A percentile compares a stretch with the other conserved stretches of the same genome.
These are phyloP conservation scores for Circaetus cinerascens DNA, from an alignment of 2,113 vertebrate species.

Conservation along the genomic window DNA sequence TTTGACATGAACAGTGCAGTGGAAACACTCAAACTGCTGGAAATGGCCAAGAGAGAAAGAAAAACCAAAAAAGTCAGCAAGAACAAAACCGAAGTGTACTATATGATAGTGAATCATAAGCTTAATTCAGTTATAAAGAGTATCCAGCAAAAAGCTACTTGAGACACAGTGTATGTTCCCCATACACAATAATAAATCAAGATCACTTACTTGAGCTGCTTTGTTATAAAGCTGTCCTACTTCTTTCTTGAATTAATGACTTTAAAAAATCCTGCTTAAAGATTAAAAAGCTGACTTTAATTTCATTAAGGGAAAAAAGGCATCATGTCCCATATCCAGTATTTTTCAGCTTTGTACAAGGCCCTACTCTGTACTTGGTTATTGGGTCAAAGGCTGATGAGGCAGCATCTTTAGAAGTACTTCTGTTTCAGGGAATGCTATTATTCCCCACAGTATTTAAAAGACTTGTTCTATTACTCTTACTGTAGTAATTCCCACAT, in stretches of 20 bases:
- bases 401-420: neutral
- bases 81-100: neutral
- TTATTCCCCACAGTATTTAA: neutral
- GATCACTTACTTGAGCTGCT: slow-evolving; percentile 15
- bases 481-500: neutral
- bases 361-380: neutral
- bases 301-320: slow-evolving; percentile 32
- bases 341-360: neutral
- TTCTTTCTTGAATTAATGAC: slow-evolving; percentile 59
- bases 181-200: slow-evolving; percentile 53
- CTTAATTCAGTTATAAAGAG: slow-evolving; percentile 32
- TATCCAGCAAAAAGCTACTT: slow-evolving; percentile 32
- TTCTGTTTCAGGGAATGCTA: neutral
- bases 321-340: neutral
- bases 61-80: neutral
- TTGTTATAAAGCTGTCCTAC: slow-evolving; percentile 45
- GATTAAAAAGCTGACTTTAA: slow-evolving; percentile 61
- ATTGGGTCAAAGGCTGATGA: neutral
- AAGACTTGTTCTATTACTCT: neutral
- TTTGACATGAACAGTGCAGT: neutral
- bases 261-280: slow-evolving; percentile 51
- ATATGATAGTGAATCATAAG: neutral
- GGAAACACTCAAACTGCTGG: slow-evolving; percentile 9
- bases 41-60: neutral
- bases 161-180: neutral